Conservation (phyloP, 2,797 vertebrate genomes). For the Cuniculus paca region DNA sequence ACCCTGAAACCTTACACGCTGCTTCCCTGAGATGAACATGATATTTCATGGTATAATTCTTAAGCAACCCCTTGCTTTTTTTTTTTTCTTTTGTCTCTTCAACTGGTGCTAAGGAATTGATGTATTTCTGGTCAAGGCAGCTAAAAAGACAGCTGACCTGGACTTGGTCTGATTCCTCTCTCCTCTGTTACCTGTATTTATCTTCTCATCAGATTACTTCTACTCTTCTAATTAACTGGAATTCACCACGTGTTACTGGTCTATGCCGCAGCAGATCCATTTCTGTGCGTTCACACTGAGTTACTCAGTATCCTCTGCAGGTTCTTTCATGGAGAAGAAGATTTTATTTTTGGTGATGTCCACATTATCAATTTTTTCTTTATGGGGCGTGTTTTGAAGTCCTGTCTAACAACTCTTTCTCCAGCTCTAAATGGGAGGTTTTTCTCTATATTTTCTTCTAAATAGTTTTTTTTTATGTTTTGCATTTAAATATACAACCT, state of each 20-base stretch:
- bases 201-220: background rate
- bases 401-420: background rate
- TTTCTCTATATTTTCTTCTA: constrained; percentile 1
- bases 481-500: background rate
- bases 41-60: background rate
- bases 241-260: background rate
- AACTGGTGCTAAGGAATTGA: background rate
- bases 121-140: background rate
- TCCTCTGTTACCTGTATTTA: background rate
- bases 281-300: background rate
- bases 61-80: background rate
- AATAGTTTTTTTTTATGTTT: background rate
- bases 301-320: background rate
- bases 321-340: background rate
- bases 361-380: background rate
- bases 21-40: constrained; percentile 23
- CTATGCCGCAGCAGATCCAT: background rate
- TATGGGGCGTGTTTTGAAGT: background rate
- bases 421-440: background rate
- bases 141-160: background rate
- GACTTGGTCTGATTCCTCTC: background rate
- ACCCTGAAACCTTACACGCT: constrained; percentile 41
- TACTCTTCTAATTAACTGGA: background rate
- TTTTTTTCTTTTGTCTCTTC: background rate
- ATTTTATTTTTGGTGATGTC: constrained; percentile 26